Percentiles rank a stretch among this genome's conserved stretches.
Evolutionary conservation across 2,113 vertebrate genomes (phyloP).

Genomic region (Indicator maculatus): DNA sequence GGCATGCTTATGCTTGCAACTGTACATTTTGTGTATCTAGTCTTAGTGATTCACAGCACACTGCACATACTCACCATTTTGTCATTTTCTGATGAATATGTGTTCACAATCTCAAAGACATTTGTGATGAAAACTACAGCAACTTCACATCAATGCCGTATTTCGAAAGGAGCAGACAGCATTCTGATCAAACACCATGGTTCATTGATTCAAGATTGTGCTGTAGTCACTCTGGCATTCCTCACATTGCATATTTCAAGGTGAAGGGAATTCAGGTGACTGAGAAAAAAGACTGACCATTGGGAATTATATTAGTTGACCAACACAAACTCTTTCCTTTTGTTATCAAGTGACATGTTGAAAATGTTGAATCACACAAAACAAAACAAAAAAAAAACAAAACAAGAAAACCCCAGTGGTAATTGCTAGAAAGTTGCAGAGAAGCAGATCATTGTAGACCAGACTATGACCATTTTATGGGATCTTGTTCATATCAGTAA

Average conservation of each 20-base stretch:
- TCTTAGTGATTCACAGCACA: not conserved
- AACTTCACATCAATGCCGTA: not conserved
- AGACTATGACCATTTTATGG: not conserved
- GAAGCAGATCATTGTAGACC: not conserved
- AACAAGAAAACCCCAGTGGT: fast-evolving
- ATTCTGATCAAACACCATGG: not conserved
- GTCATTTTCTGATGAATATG: not conserved
- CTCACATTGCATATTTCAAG: fast-evolving
- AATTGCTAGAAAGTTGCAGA: not conserved
- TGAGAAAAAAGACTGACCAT: not conserved
- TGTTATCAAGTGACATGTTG: not conserved
- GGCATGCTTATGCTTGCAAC: not conserved
- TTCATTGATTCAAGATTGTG: not conserved
- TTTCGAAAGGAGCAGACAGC: not conserved
- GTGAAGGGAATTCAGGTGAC: not conserved
- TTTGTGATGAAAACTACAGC: not conserved
- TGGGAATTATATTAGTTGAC: not conserved
- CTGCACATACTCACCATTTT: not conserved
- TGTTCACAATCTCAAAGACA: not conserved
- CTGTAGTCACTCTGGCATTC: not conserved
- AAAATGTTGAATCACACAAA: not conserved
- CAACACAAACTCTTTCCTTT: not conserved
- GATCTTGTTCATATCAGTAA: not conserved
- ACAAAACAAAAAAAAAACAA: not conserved
- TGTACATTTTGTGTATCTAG: not conserved